Evolutionary conservation across 2,888 invertebrate genomes (phyloP).

Genomic region (Desoria tigrina): DNA sequence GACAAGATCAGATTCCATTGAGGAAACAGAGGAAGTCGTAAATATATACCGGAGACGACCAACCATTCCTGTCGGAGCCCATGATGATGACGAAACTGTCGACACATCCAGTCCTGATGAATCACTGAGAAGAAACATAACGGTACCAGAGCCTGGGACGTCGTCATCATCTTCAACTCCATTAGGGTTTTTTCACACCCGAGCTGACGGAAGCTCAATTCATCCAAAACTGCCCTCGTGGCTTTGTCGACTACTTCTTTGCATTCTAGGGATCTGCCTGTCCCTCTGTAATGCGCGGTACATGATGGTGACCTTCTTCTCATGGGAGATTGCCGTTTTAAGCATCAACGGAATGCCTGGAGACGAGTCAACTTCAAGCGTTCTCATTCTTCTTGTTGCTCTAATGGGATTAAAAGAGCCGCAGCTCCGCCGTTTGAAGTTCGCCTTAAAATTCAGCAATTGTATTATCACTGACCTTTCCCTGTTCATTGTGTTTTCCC

Average conservation of each 20-base stretch:
- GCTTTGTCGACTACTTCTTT: constrained; percentile 19
- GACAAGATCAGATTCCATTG: too few species aligned
- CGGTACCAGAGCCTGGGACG: too few species aligned
- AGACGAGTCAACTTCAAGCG: constrained; percentile 21
- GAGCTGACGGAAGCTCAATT: constrained; percentile 12
- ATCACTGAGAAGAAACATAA: too few species aligned
- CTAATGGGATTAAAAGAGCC: constrained; percentile 26
- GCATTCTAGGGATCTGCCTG: constrained; percentile 20
- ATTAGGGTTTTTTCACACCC: background rate
- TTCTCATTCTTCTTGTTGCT: constrained; percentile 21
- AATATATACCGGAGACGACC: background rate
- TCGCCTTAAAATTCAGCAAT: constrained; percentile 21
- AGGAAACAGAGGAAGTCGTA: too few species aligned
- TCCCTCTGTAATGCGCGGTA: constrained; percentile 26
- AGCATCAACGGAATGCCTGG: constrained; percentile 26
- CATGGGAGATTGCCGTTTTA: constrained; percentile 31
- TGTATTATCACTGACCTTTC: constrained; percentile 29
- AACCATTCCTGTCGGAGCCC: too few species aligned
- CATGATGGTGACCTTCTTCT: constrained; percentile 31
- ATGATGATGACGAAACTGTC: too few species aligned
- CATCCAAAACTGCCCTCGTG: constrained; percentile 19
- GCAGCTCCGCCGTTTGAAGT: constrained; percentile 18
- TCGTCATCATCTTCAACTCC: background rate
- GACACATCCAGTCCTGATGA: too few species aligned
- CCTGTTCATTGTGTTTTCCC: constrained; percentile 22